Evolutionary conservation across 1,140 invertebrate species (phyloP).

Genomic region (Ridgeia piscesae): DNA sequence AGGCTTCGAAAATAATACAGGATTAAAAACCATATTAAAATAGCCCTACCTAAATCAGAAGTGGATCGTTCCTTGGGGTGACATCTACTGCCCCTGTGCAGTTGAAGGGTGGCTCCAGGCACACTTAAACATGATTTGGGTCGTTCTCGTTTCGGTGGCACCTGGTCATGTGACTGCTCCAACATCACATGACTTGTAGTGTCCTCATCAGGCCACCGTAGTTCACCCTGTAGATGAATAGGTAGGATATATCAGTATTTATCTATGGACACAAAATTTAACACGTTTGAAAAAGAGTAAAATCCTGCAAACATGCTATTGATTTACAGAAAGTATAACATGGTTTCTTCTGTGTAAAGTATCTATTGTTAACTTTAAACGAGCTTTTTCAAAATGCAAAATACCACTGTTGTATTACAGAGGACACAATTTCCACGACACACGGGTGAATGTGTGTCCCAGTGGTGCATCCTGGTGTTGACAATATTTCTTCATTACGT

Average conservation of each 20-base stretch:
- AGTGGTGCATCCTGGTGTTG: too few species aligned
- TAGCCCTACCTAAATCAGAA: background rate
- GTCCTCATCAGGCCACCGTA: background rate
- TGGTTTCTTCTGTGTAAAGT: background rate
- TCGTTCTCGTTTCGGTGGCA: background rate
- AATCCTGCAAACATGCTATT: background rate
- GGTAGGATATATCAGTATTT: background rate
- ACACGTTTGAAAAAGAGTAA: background rate
- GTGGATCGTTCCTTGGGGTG: background rate
- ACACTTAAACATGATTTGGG: background rate
- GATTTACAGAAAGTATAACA: background rate
- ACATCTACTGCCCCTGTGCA: background rate
- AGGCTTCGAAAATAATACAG: background rate
- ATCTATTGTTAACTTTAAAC: too few species aligned
- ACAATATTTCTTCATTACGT: too few species aligned
- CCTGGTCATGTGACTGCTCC: background rate
- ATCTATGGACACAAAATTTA: background rate
- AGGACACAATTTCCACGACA: too few species aligned
- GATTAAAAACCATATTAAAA: background rate
- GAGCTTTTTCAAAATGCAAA: too few species aligned
- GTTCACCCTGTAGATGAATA: background rate
- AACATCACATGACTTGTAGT: conserved; percentile 5
- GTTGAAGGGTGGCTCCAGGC: background rate
- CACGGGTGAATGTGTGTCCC: too few species aligned
- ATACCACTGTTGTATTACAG: too few species aligned